Evolutionary conservation across 1,140 invertebrate genomes (phyloP), one percentile per base, ranked within the genome.

Genomic region (Drosophila burlai): DNA sequence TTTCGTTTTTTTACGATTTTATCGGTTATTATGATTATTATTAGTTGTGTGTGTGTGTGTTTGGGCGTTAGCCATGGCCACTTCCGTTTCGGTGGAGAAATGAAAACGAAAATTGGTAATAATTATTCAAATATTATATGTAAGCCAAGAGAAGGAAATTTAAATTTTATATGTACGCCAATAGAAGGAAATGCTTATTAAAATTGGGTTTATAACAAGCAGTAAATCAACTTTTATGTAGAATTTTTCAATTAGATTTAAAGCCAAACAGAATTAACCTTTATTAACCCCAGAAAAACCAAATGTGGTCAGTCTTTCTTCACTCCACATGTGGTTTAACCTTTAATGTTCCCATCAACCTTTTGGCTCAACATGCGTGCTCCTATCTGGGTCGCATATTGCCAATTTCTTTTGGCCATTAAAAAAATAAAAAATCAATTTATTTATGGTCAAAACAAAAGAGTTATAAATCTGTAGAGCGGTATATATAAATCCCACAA

Each of bases 11-110:
- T 75, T 40, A 21, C 4, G 43, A 49, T 49, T 50, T 52, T 52
- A 18, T 52, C 29, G 49, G 4, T 59, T 74, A 61, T 63, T 69
- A 63, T 60, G 46, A 55, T 38, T 24, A 55, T 16, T 16, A 38
- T 55, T 38, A n/a, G 9, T 59, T 55, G 73, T 34, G 54, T 34
- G 54, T 66, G 42, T 55, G 8, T 47, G 60, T 45, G 31, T 16
- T 40, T 55, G 50, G 42, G 38, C 65, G 49, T 59, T 71, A 46
- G 21, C 24, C 29, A 24, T 64, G 62, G 63, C 34, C 38, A 52
- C 82, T 85, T 84, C 82, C 82, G 82, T 21, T 60, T 36, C 15
- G 31, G 15, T 34, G 11, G 4, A 31, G 26, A 55, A 45, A 46
- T 46, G 24, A 66, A 63, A 67, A 11, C 6, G n/a, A 60, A 60